phyloP scores from a whole-genome alignment of 2,797 vertebrate genomes.

The Erpetoichthys calabaricus region DNA sequence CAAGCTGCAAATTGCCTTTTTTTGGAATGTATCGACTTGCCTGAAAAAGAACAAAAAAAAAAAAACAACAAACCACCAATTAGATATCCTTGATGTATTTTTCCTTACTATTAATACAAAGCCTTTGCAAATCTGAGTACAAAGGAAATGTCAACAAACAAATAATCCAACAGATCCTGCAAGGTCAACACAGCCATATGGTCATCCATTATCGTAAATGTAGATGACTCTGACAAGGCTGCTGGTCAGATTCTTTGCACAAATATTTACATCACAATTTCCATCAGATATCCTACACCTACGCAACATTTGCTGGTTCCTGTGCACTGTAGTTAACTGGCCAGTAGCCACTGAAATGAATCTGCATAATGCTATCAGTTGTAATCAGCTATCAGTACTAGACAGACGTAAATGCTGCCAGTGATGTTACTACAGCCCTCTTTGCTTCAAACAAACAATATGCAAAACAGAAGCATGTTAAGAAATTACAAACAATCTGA shows the following conservation, averaged over 20 bases:
- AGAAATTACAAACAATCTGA: too few relatives aligned
- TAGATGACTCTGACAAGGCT: conserved; percentile 59
- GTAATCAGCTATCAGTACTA: neutral
- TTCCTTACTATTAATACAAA: conserved; percentile 1
- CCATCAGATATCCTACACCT: conserved; percentile 9
- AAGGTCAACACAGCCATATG: conserved; percentile 73
- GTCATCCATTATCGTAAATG: conserved; percentile 64
- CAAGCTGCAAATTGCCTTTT: conserved; percentile 6
- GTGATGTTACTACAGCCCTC: too few relatives aligned
- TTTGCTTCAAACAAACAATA: too few relatives aligned
- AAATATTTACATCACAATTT: conserved; percentile 61
- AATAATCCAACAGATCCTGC: conserved; percentile 33
- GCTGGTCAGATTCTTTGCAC: conserved; percentile 70
- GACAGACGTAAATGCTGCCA: too few relatives aligned
- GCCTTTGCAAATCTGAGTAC: neutral
- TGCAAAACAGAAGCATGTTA: too few relatives aligned
- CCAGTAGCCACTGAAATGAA: neutral
- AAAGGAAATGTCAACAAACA: conserved; percentile 13
- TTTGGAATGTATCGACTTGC: neutral
- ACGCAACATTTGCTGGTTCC: conserved; percentile 9
- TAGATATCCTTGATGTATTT: conserved; percentile 2
- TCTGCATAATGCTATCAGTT: neutral
- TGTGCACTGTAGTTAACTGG: conserved; percentile 2
- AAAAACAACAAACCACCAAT: conserved; percentile 3
- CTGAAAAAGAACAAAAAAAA: conserved; percentile 2